Base-by-base conservation (phyloP, 2,797 vertebrate genomes). In the Dicrostonyx torquatus region DNA sequence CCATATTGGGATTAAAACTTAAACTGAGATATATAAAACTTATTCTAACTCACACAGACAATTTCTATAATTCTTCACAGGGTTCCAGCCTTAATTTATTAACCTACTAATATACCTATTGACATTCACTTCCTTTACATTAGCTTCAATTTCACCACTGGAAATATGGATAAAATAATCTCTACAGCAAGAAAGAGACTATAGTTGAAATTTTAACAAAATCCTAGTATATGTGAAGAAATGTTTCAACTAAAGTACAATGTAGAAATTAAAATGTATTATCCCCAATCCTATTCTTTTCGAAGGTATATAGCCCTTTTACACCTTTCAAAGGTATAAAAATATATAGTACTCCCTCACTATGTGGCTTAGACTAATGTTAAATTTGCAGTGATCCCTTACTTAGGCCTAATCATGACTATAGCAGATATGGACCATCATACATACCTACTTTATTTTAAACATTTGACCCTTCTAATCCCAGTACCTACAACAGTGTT, bases 391-490 rank as follows among this genome's bases (percentile, higher is more conserved):
- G 2, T 17, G 22, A 50, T 37, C 5, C 11, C 34, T 45, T 75
- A 40, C 5, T 17, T 48, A 17, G 0, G 0, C 34, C 20, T 76
- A 1, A 62, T 2, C 20, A 6, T 15, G 18, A 34, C 0, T 48
- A 62, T 62, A 48, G 10, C 29, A 76, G 8, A 17, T 45, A n/a
- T 45, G 55, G 4, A 24, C 10, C 17, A 45, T 55, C 72, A 62
- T 24, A 37, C 72, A 62, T 24, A 37, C 18, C 12, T 45, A n/a
- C 1, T 24, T 40, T 60, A 62, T 48, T 13, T 76, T 4, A n/a
- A 50, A 73, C 64, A 6, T 79, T 90, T 45, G 6, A 5, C 29
- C 53, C 2, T 12, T 1, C 1, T 17, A 34, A 43, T 13, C 3
- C 10, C 31, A 6, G n/a, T 66, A 29, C 12, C 60, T 64, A 50